Base-by-base conservation (phyloP, 1,140 invertebrate species). In the Drosophila ficusphila region DNA sequence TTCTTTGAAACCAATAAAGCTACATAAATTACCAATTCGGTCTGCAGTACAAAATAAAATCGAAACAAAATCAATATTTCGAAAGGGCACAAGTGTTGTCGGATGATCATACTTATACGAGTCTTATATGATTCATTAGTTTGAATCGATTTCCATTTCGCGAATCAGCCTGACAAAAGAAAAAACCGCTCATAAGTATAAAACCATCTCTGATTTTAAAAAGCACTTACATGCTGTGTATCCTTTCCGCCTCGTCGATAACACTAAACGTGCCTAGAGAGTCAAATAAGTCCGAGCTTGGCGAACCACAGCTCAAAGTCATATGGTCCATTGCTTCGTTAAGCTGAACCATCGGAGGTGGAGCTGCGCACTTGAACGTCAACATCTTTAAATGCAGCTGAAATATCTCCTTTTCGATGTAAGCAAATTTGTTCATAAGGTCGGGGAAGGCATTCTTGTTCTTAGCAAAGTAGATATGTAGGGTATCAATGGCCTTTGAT, bases 141-240 rank as follows among this genome's bases (percentile, higher is more conserved):
- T 9, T 6, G 5, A 11, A 42, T 75, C 62, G 9, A 38, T 34
- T 0, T 79, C 58, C 70, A 83, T 85, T 6, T 41, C 58, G 11
- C 25, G n/a, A 14, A 58, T 21, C 21, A 83, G 11, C 5, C 79
- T 83, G 51, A 21, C 54, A 79, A 48, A 21, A 61, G 16, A 16
- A 27, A 12, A 38, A 2, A 5, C 3, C 1, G 18, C 14, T 18
- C 0, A 6, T 36, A 9, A 39, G 12, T 4, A 4, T 8, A 7
- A 58, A 11, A 9, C 0, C 0, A 3, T n/a, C n/a, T 3, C 2
- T 11, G 1, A 21, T 16, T 3, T 3, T 11, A 1, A 21, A 4
- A 16, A 33, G n/a, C 16, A 65, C 83, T 27, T 42, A 88, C 82
- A 52, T 27, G 8, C 60, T 44, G 1, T n/a, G 41, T 3, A 51